Evolutionary conservation across 2,797 vertebrate species (phyloP), one percentile per base, ranked within the genome.

Genomic region (Crocodylus rhombifer): DNA sequence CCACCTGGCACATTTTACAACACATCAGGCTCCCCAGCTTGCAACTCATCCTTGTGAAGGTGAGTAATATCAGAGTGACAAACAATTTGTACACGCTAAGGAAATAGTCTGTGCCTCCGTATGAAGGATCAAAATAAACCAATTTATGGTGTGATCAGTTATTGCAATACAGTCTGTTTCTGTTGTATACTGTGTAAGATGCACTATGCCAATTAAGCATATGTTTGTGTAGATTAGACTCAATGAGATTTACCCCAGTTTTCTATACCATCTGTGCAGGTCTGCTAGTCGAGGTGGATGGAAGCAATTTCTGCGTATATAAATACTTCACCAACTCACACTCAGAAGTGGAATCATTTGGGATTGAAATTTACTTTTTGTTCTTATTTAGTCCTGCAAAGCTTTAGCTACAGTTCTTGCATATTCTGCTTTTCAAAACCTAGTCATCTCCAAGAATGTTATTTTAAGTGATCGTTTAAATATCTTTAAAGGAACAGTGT

Each of bases 191-290:
- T 89, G 90, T 95, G 94, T 92, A 89, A 95, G 92, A 95, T 84
- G 90, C 91, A 93, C 89, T 94, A 94, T 96, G 96, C 97, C 96
- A 96, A 97, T 97, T 97, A 97, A 97, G 94, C 96, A 96, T 94
- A 89, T 97, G 97, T 95, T 97, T 95, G 80, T 95, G 84, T 94
- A 94, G 95, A 96, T 97, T 96, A 95, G 90, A 36, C 94, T 96
- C 92, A 95, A 92, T 33, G 79, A 96, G 95, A 96, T 94, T 96
- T 94, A 95, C 95, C 90, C 94, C 62, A 30, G 87, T 94, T 97
- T 96, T 95, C 90, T 84, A 95, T 1, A 1, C 97, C 97, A 97
- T 97, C 97, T 97, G 96, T 94, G 93, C 92, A 7, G 80, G 80
- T 81, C 57, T 90, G 81, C 89, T 90, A 92, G 91, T 82, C 0